Base-by-base conservation (phyloP, 2,113 vertebrate genomes). In the Onychostruthus taczanowskii region DNA sequence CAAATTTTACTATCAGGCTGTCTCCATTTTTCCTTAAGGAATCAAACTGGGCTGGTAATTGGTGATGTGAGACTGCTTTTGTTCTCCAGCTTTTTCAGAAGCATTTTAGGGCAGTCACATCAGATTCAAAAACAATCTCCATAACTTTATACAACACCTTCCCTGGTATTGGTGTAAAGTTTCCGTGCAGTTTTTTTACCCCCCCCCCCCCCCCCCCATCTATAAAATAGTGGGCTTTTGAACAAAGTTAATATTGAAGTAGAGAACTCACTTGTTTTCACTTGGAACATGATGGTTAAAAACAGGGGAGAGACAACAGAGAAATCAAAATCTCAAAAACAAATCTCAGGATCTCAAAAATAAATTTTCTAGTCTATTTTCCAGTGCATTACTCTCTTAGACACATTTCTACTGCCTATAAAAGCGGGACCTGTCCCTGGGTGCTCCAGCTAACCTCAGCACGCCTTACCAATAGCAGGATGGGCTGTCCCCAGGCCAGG, bases 1-100 rank as follows among this genome's bases (percentile, higher is more conserved):
- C 13, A 77, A 52, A 58, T 96, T 97, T 95, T 97, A 95, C 82
- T 96, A 90, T 93, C 61, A 75, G 28, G 6, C 16, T 86, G 61
- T 59, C 75, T 94, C 80, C 7, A 21, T 24, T 87, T 30, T 13
- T 83, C 35, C 87, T 93, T 79, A 80, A 53, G 13, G 35, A 13
- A 47, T 39, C 49, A 78, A 11, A 47, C 16, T 72, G 19, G 27
- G 22, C 64, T 31, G 35, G 27, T 21, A 85, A 41, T 35, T 24
- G 17, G 13, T 39, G 35, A n/a, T 22, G 41, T 24, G 24, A 66
- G 37, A 15, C 16, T 26, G 18, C 11, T 56, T 78, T 47, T 52
- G 5, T 37, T 56, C 44, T 58, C 31, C 46, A 47, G 3, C 12
- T 6, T 52, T 78, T 49, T 37, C 49, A 52, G 13, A 44, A 67